Conservation (phyloP, 2,888 invertebrate genomes). For the Sericinus montela region DNA sequence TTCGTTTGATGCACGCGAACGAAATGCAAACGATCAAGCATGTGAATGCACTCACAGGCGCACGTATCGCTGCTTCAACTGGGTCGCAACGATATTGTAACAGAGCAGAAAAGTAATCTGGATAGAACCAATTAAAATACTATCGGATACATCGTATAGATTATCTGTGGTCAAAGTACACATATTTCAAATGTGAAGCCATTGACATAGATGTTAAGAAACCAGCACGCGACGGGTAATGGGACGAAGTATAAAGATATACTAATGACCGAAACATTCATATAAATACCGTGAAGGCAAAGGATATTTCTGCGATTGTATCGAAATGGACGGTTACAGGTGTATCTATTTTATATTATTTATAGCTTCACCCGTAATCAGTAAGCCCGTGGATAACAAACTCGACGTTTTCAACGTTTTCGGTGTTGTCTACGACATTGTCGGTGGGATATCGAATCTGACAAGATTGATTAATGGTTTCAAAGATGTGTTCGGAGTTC, state of each 20-base stretch:
- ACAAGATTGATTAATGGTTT: constrained; percentile 19
- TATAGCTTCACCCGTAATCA: background rate
- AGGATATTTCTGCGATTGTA: background rate
- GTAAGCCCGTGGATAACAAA: background rate
- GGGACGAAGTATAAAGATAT: background rate
- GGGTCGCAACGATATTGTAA: background rate
- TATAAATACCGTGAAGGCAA: background rate
- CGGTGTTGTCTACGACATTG: constrained; percentile 16
- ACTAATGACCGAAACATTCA: background rate
- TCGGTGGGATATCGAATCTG: constrained; percentile 16
- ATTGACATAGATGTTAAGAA: background rate
- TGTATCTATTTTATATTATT: background rate
- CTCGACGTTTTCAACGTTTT: constrained; percentile 4
- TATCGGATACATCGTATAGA: background rate
- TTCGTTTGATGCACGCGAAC: background rate
- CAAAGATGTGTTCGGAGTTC: constrained; percentile 22
- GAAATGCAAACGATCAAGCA: background rate
- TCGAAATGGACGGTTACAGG: constrained; percentile 5
- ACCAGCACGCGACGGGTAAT: background rate
- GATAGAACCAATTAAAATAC: background rate
- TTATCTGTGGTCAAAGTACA: background rate
- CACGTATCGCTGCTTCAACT: background rate
- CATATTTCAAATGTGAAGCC: background rate
- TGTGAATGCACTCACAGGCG: background rate
- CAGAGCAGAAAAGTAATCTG: background rate